Conservation (phyloP, 1,140 invertebrate species). For the Penaeus vannamei region DNA sequence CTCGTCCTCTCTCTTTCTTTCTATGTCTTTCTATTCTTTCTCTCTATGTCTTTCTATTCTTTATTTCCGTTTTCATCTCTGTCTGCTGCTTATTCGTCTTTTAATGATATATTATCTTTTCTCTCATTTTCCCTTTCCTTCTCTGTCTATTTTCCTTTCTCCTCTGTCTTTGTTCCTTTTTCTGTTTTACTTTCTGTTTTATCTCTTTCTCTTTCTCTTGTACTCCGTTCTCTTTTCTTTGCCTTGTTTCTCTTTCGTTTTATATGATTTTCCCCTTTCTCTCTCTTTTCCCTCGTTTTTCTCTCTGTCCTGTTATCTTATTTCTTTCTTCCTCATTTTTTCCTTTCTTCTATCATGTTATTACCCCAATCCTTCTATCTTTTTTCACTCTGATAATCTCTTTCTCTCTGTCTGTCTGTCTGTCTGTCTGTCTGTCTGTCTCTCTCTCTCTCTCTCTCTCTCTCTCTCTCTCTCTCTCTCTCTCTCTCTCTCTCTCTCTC, state of each 20-base stretch:
- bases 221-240: too few relatives aligned
- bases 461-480: constrained; percentile 27
- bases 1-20: background rate
- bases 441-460: background rate
- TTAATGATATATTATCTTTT: too few relatives aligned
- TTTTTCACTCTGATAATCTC: background rate
- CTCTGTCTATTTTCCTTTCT: too few relatives aligned
- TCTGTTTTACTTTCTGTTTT: too few relatives aligned
- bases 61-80: background rate
- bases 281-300: background rate
- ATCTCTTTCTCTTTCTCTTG: too few relatives aligned
- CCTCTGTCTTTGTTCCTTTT: too few relatives aligned
- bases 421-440: background rate
- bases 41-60: background rate
- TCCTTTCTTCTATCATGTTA: background rate
- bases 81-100: background rate
- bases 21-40: background rate
- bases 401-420: background rate
- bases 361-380: background rate
- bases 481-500: constrained; percentile 22
- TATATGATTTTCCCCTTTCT: too few relatives aligned
- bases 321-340: background rate
- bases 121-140: background rate
- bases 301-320: background rate
- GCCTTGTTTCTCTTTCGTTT: too few relatives aligned